Conservation (phyloP, 2,113 vertebrate species). For the Aldabrachelys gigantea region DNA sequence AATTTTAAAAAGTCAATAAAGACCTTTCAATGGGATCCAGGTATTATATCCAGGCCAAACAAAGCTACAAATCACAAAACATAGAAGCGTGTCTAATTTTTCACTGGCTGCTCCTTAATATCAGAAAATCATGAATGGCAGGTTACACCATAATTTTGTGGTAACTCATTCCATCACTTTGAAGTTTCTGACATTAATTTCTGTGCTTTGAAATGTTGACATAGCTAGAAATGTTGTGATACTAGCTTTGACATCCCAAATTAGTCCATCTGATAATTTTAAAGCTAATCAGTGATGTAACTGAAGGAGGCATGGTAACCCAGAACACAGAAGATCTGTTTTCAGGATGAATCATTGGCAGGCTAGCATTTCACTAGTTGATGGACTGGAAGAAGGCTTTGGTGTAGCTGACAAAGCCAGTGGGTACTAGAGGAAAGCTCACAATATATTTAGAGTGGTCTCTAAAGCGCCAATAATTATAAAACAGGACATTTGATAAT, state of each 20-base stretch:
- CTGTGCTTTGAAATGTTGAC: slow-evolving; percentile 1
- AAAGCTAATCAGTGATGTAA: rapidly evolving
- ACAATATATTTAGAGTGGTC: rapidly evolving
- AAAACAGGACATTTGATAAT: not conserved
- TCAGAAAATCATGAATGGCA: not conserved
- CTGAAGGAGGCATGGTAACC: not conserved
- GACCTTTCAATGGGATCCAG: slow-evolving; percentile 9
- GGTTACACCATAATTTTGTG: slow-evolving; percentile 32
- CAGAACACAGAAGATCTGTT: not conserved
- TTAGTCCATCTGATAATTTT: not conserved
- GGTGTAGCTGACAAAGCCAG: not conserved
- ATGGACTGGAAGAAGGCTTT: not conserved
- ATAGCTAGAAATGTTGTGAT: not conserved
- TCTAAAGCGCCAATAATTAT: not conserved
- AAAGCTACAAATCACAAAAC: not conserved
- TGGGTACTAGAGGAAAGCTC: not conserved
- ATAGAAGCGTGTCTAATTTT: not conserved
- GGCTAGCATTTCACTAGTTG: not conserved
- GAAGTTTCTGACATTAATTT: slow-evolving; percentile 32
- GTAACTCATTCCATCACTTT: rapidly evolving
- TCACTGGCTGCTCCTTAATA: not conserved
- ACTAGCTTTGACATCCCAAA: not conserved
- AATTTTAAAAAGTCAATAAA: not conserved
- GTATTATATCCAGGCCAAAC: not conserved
- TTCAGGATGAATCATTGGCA: not conserved